A percentile compares a stretch with the other conserved stretches of the same genome.
These are phyloP conservation scores for Osmoderma eremita DNA, from an alignment of 2,888 invertebrate genomes.

Conservation along the genomic window DNA sequence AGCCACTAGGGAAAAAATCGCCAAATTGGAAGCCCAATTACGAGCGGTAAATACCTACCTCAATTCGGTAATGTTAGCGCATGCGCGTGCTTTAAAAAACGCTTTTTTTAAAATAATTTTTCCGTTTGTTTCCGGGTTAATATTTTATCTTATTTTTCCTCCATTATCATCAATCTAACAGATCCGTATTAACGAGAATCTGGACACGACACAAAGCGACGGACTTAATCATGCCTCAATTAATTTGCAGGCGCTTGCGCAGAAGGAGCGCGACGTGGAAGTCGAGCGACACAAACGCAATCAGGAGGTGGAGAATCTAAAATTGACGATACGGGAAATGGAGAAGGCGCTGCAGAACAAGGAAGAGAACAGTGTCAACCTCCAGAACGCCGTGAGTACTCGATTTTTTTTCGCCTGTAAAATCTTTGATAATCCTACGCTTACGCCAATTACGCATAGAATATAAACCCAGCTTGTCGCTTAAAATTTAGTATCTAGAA, in stretches of 20 bases:
- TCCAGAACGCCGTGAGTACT: slow-evolving; percentile 60
- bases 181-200: slow-evolving; percentile 52
- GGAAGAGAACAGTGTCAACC: slow-evolving; percentile 56
- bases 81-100: not conserved
- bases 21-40: slow-evolving; percentile 48
- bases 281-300: slow-evolving; percentile 51
- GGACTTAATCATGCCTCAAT: slow-evolving; percentile 51
- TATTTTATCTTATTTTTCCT: not conserved
- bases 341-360: slow-evolving; percentile 54
- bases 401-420: not conserved
- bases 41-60: slow-evolving; percentile 41
- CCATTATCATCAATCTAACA: slow-evolving; percentile 31
- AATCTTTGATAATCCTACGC: not conserved
- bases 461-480: no score
- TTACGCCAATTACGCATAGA: not conserved
- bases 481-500: no score
- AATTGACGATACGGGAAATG: slow-evolving; percentile 55
- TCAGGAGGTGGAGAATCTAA: slow-evolving; percentile 55
- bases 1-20: slow-evolving; percentile 45
- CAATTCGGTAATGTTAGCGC: slow-evolving; percentile 28
- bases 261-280: slow-evolving; percentile 50
- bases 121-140: slow-evolving; percentile 22
- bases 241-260: slow-evolving; percentile 51
- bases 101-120: not conserved
- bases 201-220: slow-evolving; percentile 49